Conservation (phyloP, 2,888 invertebrate species). For the Cataglyphis altisquamis region DNA sequence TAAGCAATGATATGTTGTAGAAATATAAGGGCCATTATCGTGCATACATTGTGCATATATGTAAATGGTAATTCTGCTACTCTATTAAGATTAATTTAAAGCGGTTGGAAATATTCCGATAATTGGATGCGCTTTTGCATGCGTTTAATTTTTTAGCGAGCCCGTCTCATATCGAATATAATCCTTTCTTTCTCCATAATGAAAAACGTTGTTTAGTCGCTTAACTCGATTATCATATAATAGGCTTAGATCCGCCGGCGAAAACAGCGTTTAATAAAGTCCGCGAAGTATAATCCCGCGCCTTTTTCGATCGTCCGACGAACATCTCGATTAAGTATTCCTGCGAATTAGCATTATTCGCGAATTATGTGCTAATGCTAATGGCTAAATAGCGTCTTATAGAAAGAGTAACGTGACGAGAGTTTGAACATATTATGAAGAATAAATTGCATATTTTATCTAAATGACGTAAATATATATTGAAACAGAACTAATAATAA, state of each 20-base stretch:
- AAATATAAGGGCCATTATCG: not conserved
- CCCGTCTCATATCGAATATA: conserved; percentile 59
- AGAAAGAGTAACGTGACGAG: not conserved
- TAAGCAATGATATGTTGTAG: not conserved
- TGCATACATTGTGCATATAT: not conserved
- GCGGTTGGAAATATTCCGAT: conserved; percentile 34
- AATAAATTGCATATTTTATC: conserved; percentile 7
- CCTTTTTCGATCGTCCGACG: conserved; percentile 35
- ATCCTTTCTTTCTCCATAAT: conserved; percentile 65
- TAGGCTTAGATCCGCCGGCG: conserved; percentile 54
- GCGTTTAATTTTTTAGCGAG: conserved; percentile 61
- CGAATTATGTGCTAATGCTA: conserved; percentile 69
- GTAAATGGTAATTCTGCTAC: conserved; percentile 22
- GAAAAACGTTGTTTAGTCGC: conserved; percentile 59
- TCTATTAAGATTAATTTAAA: conserved; percentile 44
- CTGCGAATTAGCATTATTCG: conserved; percentile 68
- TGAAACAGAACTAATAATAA: not conserved
- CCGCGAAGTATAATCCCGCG: conserved; percentile 27
- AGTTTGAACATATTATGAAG: not conserved
- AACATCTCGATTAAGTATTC: conserved; percentile 58
- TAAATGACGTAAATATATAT: not conserved
- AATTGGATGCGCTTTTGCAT: conserved; percentile 46
- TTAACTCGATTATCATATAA: conserved; percentile 64
- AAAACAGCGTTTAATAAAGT: conserved; percentile 59
- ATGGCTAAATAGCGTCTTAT: not conserved